phyloP scores from a whole-genome alignment of 2,113 vertebrate genomes.

The Hemicordylus capensis region DNA sequence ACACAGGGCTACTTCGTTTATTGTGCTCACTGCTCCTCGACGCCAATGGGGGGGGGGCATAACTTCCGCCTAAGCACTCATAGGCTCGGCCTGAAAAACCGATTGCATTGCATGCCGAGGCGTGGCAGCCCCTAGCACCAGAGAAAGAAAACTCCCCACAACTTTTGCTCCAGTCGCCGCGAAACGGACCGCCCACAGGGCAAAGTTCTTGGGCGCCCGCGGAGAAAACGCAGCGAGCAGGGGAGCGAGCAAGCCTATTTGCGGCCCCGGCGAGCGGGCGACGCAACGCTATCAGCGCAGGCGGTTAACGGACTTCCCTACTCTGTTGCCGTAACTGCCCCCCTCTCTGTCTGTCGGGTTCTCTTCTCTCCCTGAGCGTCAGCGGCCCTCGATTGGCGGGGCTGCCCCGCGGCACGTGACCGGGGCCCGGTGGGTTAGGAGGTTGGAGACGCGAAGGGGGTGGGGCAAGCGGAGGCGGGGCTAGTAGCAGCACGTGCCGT shows the following conservation, averaged over 20 bases:
- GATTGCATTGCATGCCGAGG: neutral
- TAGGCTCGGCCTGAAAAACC: neutral
- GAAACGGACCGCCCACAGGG: neutral
- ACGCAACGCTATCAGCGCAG: accelerated
- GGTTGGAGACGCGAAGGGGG: neutral
- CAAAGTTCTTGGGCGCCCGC: neutral
- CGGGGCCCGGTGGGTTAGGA: neutral
- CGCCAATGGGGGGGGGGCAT: too few species aligned
- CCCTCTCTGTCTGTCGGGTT: too few species aligned
- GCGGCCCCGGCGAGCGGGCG: accelerated
- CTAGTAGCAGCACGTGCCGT: neutral
- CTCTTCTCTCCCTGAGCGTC: accelerated
- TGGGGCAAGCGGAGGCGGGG: neutral
- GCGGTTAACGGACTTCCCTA: accelerated
- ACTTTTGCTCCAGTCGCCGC: neutral
- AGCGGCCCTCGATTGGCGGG: neutral
- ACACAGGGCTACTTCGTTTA: too few species aligned
- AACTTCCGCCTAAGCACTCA: too few species aligned
- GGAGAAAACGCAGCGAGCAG: neutral
- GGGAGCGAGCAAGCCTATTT: too few species aligned
- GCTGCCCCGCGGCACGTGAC: neutral
- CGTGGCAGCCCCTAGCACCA: neutral
- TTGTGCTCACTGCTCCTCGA: too few species aligned
- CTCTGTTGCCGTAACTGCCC: accelerated
- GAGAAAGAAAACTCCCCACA: neutral